Evolutionary conservation across 1,140 invertebrate genomes (phyloP).

Genomic region (Pantala flavescens): DNA sequence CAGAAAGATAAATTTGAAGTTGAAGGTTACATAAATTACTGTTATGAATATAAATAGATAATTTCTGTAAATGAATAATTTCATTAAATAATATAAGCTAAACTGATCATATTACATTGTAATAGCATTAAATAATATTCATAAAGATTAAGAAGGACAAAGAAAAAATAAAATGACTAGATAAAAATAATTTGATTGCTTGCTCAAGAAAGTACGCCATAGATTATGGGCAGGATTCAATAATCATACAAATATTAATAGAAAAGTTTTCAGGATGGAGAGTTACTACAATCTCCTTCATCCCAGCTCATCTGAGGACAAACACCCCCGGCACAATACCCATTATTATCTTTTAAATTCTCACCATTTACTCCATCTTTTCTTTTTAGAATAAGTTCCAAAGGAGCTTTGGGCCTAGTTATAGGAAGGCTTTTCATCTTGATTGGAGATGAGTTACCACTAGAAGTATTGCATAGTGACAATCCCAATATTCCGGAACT

Average conservation of each 20-base stretch:
- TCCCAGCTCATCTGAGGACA: neutral
- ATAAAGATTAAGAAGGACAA: too few species aligned
- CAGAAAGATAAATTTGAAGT: too few species aligned
- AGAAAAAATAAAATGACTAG: too few species aligned
- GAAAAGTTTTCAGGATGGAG: neutral
- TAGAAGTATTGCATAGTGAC: neutral
- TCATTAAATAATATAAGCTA: too few species aligned
- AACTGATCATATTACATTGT: too few species aligned
- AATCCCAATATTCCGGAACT: neutral
- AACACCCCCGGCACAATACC: neutral
- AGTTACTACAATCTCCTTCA: neutral
- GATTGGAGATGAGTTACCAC: neutral
- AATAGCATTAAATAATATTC: too few species aligned
- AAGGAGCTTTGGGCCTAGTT: neutral
- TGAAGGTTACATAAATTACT: too few species aligned
- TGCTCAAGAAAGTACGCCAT: neutral
- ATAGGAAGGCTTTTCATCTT: conserved; percentile 1
- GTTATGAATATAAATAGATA: too few species aligned
- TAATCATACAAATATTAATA: neutral
- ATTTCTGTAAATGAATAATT: too few species aligned
- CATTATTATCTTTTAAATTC: neutral
- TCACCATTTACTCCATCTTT: neutral
- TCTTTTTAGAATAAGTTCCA: neutral
- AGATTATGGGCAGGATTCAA: neutral
- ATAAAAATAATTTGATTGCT: too few species aligned